Base-by-base conservation (phyloP, 2,888 invertebrate species). In the Synanthedon andrenaeformis region DNA sequence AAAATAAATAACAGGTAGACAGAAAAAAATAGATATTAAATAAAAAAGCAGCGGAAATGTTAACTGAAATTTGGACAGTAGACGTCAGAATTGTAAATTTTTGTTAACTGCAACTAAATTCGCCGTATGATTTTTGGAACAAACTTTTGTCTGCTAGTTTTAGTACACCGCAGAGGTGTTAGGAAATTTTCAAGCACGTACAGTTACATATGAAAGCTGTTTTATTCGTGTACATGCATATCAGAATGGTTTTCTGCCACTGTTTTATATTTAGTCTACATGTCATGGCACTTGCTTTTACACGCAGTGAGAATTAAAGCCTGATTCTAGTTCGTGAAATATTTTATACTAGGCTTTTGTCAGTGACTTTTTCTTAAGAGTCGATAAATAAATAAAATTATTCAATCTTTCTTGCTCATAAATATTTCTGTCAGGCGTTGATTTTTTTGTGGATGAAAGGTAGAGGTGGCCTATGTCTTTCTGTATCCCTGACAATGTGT, bases 161-260 rank as follows among this genome's bases (percentile, higher is more conserved):
- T 64, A 62, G 61, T 69, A 63, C 35, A 35, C 76, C 72, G 67
- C 54, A 58, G 75, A 75, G 79, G 72, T 72, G 63, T 72, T 70
- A 72, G 66, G 61, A 63, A 67, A 72, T 70, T 69, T 68, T 58
- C 55, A 52, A 58, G 58, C 63, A 63, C 55, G 58, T 58, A 55
- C 57, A 52, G 61, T 62, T 60, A 62, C 67, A 68, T 72, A 70
- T 66, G 67, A 69, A 70, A 74, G 67, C 66, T 66, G 72, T 75
- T 77, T 76, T 76, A 79, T 76, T 76, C 76, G 70, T 60, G 70
- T 66, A 68, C 68, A 73, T 82, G 79, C 76, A 82, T 82, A 80
- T 80, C 77, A 67, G 78, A 78, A 69, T 70, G 72, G 72, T 76
- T 64, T 52, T 55, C 55, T 59, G 58, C 59, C 57, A 66, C 68